Conservation (phyloP, 2,113 vertebrate genomes). For the Cinclus mexicanus region DNA sequence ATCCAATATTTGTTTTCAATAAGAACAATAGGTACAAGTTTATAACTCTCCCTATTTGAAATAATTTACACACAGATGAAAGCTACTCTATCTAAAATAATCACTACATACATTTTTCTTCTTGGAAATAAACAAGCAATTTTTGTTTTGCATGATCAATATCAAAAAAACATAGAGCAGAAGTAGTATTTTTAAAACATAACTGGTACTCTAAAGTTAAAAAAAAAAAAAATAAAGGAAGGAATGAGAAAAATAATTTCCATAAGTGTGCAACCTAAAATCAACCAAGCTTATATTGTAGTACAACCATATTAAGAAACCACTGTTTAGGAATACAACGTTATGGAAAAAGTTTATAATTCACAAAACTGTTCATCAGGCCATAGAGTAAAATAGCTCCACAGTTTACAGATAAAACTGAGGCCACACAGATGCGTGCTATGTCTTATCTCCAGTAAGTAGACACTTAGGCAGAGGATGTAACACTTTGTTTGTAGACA, state of each 20-base stretch:
- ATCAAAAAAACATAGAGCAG: conserved; percentile 78
- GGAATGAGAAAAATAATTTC: conserved; percentile 22
- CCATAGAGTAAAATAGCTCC: conserved; percentile 79
- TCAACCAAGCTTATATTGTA: conserved; percentile 78
- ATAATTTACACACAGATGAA: conserved; percentile 91
- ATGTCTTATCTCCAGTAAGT: conserved; percentile 65
- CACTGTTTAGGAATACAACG: conserved; percentile 80
- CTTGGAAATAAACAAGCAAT: conserved; percentile 86
- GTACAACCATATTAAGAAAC: conserved; percentile 80
- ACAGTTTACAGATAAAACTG: conserved; percentile 80
- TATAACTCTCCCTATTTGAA: conserved; percentile 82
- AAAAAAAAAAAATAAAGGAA: neutral
- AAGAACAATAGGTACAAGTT: conserved; percentile 82
- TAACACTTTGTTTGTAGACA: conserved; percentile 98
- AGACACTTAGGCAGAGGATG: conserved; percentile 85
- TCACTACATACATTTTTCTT: conserved; percentile 87
- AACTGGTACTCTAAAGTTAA: conserved; percentile 67
- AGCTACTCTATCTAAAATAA: conserved; percentile 88
- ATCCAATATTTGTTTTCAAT: conserved; percentile 79
- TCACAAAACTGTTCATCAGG: conserved; percentile 81
- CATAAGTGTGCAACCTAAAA: conserved; percentile 77
- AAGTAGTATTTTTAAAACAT: conserved; percentile 72
- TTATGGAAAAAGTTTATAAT: conserved; percentile 76
- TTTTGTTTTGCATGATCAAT: conserved; percentile 76
- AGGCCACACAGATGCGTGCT: conserved; percentile 78